Percentiles rank a stretch among this genome's conserved stretches.
phyloP scores from a whole-genome alignment of 1,140 invertebrate genomes.

The Anthonomus grandis region DNA sequence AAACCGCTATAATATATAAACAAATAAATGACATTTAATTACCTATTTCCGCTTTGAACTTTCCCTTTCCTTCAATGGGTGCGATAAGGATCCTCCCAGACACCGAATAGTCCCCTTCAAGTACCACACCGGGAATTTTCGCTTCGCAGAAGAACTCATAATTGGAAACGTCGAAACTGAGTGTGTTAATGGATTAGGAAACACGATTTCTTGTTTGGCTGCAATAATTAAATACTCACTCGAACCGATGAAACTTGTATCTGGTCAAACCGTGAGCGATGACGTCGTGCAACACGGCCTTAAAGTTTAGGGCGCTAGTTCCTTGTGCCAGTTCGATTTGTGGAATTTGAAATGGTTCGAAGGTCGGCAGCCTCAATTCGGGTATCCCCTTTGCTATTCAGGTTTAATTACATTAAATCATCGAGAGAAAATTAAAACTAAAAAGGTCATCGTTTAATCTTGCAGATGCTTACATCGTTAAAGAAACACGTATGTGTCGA shows the following conservation, averaged over 20 bases:
- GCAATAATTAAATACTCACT: constrained; percentile 22
- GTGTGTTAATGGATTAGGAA: no score
- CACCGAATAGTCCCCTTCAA: constrained; percentile 32
- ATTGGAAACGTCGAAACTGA: constrained; percentile 18
- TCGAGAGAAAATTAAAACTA: no score
- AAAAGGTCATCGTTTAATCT: no score
- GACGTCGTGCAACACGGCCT: constrained; percentile 62
- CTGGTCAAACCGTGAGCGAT: constrained; percentile 55
- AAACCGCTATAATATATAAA: no score
- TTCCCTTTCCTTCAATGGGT: constrained; percentile 36
- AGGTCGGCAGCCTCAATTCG: constrained; percentile 58
- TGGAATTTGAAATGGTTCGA: constrained; percentile 62
- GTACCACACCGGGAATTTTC: constrained; percentile 14
- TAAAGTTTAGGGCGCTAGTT: constrained; percentile 59
- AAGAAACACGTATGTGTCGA: no score
- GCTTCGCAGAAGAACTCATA: constrained; percentile 23
- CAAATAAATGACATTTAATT: no score
- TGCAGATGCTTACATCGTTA: no score
- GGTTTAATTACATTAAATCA: no score
- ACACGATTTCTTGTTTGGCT: neutral
- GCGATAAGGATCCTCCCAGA: constrained; percentile 34
- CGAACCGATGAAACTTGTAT: constrained; percentile 29
- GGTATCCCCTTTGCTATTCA: constrained; percentile 58
- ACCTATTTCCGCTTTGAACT: constrained; percentile 33
- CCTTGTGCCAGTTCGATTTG: constrained; percentile 60